Evolutionary conservation across 2,113 vertebrate genomes (phyloP).

Genomic region (Hemibagrus wyckioides): DNA sequence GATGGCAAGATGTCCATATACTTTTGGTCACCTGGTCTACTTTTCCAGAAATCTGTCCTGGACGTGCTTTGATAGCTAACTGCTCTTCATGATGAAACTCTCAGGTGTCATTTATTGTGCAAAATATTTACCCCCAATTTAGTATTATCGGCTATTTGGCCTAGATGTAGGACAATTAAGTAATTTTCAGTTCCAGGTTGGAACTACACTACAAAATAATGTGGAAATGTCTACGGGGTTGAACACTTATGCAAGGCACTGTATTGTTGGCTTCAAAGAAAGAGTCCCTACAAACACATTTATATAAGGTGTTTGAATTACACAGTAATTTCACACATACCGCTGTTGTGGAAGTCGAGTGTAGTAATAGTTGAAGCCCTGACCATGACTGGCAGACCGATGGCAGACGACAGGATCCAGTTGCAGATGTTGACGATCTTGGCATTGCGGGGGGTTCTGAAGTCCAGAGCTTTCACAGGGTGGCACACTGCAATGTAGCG

Average conservation of each 20-base stretch:
- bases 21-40: too few species aligned
- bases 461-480: slow-evolving; percentile 94
- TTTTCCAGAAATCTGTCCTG: background rate
- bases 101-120: background rate
- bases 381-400: slow-evolving; percentile 98
- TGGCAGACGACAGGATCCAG: slow-evolving; percentile 97
- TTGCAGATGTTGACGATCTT: slow-evolving; percentile 98
- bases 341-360: slow-evolving; percentile 54
- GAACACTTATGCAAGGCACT: background rate
- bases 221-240: background rate
- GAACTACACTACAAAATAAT: background rate
- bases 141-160: background rate
- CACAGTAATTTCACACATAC: slow-evolving; percentile 30
- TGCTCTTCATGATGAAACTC: too few species aligned
- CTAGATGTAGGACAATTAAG: background rate
- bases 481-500: slow-evolving; percentile 97
- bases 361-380: slow-evolving; percentile 89
- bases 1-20: background rate
- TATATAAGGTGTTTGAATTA: background rate
- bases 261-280: background rate
- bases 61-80: background rate
- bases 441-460: slow-evolving; percentile 93
- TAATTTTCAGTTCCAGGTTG: background rate
- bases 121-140: background rate
- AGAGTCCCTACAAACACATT: background rate